Conservation (phyloP, 2,113 vertebrate genomes). For the Bombycilla garrulus region DNA sequence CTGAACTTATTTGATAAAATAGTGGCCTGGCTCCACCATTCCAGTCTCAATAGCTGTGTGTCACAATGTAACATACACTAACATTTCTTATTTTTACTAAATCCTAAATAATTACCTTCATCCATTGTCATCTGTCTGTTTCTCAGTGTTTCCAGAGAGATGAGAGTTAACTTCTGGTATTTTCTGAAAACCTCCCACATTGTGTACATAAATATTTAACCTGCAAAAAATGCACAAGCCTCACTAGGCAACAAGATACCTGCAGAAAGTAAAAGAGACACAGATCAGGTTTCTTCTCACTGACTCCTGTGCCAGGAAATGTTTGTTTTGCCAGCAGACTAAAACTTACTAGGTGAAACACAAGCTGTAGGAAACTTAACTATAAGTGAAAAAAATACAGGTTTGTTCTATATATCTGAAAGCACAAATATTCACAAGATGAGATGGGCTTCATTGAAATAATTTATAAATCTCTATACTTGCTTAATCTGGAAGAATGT, state of each 20-base stretch:
- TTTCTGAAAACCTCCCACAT: constrained; percentile 28
- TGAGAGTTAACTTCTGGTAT: constrained; percentile 39
- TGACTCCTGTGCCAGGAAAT: background rate
- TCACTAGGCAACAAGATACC: constrained; percentile 4
- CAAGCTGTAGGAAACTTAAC: background rate
- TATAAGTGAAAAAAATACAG: background rate
- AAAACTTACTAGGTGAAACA: background rate
- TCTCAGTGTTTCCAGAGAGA: constrained; percentile 29
- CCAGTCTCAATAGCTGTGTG: background rate
- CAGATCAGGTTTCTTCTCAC: background rate
- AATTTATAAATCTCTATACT: background rate
- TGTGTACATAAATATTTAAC: constrained; percentile 42
- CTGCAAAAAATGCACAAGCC: constrained; percentile 55
- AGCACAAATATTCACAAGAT: background rate
- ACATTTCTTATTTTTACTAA: background rate
- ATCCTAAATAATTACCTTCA: constrained; percentile 70
- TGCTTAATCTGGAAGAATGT: background rate
- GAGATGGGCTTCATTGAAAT: background rate
- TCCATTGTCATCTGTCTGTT: constrained; percentile 43
- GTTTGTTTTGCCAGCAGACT: background rate
- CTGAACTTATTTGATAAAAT: background rate
- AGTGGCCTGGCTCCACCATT: background rate
- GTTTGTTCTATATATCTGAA: background rate
- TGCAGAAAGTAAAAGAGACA: background rate
- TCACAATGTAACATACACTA: background rate